Base-by-base conservation (phyloP, 2,888 invertebrate genomes). In the Halictus ligatus region DNA sequence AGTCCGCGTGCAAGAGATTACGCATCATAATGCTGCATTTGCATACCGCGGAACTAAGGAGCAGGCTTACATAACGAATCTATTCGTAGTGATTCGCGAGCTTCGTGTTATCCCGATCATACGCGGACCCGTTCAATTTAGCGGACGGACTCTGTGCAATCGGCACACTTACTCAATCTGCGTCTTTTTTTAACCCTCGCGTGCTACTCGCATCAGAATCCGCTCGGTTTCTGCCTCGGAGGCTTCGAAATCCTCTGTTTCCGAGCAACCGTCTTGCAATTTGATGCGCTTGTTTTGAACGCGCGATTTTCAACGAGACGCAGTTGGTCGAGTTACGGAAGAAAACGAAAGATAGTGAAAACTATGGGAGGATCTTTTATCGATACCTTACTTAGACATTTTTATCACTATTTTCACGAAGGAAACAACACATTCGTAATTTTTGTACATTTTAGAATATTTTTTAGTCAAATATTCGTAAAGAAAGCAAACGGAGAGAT, bases 61-160 rank as follows among this genome's bases (percentile, higher is more conserved):
- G 12, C 71, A n/a, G 21, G 43, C 71, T 71, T 71, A 71, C 43
- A n/a, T 71, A 43, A 71, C 43, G 71, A 71, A 71, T 71, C 71
- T 43, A 43, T 43, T 71, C 71, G 71, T 71, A 71, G 43, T 71
- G 43, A 71, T 71, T 71, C 71, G 43, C 71, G 71, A 43, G 71
- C 71, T 71, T 43, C n/a, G 40, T 43, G 43, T 71, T 43, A 71
- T 43, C 71, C 71, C 71, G 71, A 71, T 71, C 71, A 71, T 43
- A 71, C 40, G 40, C 40, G 40, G 18, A 69, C 43, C n/a, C 43
- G 71, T 40, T 71, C 43, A 71, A 71, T 71, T 40, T 43, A 71
- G 43, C 43, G 71, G 71, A n/a, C 71, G 40, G 43, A 10, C 40
- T 43, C n/a, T 43, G 13, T 18, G 69, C 40, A 73, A 69, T 69